A percentile compares a stretch with the other conserved stretches of the same genome.
phyloP scores from a whole-genome alignment of 2,888 invertebrate genomes.

The Actias luna region DNA sequence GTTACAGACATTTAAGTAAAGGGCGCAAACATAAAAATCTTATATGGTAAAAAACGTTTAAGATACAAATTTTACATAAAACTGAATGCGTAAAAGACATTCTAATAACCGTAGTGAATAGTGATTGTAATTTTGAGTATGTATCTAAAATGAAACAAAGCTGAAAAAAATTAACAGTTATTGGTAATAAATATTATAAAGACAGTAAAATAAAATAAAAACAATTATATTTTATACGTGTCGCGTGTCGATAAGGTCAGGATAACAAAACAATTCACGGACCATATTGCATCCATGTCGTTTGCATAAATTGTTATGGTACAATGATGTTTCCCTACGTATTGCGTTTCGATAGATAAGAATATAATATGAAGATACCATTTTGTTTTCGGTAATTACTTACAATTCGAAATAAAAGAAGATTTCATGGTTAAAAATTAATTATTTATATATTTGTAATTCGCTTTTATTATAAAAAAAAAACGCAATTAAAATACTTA shows the following conservation, averaged over 20 bases:
- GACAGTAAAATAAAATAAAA: conserved; percentile 45
- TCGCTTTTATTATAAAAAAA: too few species aligned
- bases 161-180: not conserved
- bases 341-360: conserved; percentile 1
- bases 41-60: not conserved
- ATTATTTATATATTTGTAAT: too few species aligned
- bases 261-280: conserved; percentile 71
- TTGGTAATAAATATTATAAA: conserved; percentile 21
- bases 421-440: not conserved
- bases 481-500: too few species aligned
- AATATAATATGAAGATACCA: not conserved
- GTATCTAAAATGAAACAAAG: not conserved
- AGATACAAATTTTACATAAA: not conserved
- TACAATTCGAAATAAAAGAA: not conserved
- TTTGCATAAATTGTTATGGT: conserved; percentile 71
- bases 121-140: too few species aligned
- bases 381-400: too few species aligned
- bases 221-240: conserved; percentile 45
- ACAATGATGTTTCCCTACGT: conserved; percentile 4
- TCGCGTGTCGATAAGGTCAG: conserved; percentile 71
- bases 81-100: not conserved
- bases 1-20: not conserved
- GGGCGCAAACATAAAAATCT: not conserved
- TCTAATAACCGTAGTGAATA: too few species aligned
- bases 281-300: conserved; percentile 77